Evolutionary conservation across 2,113 vertebrate species (phyloP), one percentile per base, ranked within the genome.

Genomic region (Beaufortia kweichowensis): DNA sequence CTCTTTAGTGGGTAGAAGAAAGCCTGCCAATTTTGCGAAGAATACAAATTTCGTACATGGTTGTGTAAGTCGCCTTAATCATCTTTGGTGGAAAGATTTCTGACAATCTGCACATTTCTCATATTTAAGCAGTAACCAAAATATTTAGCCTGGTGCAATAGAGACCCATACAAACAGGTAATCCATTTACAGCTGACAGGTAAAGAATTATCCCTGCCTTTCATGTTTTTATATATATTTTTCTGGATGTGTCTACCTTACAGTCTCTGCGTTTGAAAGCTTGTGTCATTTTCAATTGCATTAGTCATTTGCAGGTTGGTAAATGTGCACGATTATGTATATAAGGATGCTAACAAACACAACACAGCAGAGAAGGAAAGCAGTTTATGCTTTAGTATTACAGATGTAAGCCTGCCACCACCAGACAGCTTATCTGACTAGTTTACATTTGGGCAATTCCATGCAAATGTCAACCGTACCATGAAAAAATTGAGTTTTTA

Each of bases 41-140:
- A 69, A 61, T 77, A 46, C 2, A 29, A 24, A 33, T 59, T 41
- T 50, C 48, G 43, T 28, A 46, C 65, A 19, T n/a, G 23, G 28
- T 57, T 73, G 48, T 72, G 39, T 70, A 43, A 75, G 55, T 63
- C 63, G 66, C 29, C 33, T 41, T 61, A 53, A 62, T 79, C 9
- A 39, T 43, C 24, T 48, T n/a, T 39, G 41, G 33, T 53, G 35
- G 26, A 53, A 71, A 64, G 59, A 50, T 57, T 62, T 21, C n/a
- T 21, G 61, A 46, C 31, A 71, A 33, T 60, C n/a, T 26, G 65
- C 9, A 69, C 60, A 31, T 57, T 48, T 28, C 24, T 61, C 56
- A 50, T 50, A 69, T 77, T 77, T 33, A 50, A 48, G 41, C 64
- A 69, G 26, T 29, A 24, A 23, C 29, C 15, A 10, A 43, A 31